Evolutionary conservation across 2,797 vertebrate species (phyloP), one percentile per base, ranked within the genome.

Genomic region (Crax fasciolata): DNA sequence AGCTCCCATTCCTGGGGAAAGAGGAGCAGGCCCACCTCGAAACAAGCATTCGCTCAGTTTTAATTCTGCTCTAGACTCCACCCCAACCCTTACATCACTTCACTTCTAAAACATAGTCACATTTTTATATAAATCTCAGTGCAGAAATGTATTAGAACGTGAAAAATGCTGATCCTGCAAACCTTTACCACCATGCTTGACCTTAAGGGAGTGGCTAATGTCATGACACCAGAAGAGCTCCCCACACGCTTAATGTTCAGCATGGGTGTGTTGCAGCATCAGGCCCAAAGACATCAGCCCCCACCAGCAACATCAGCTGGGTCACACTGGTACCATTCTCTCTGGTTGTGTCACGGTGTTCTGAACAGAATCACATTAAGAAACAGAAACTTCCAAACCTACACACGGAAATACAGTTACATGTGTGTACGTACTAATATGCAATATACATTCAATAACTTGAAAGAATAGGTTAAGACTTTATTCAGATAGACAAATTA

Each of bases 401-500:
- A 96, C 91, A 70, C 94, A 96, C 52, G 2, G 85, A 90, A 97
- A 94, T 63, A 97, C 93, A 88, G 77, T 90, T 84, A 96, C 95
- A 91, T 24, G 89, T 93, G 95, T 94, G 83, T 94, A 96, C 95
- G 84, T 4, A 94, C 95, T 84, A 93, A 76, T 96, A 97, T 74
- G 94, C 93, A 96, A 94, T 96, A 96, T 97, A 97, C 96, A 97
- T 97, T 97, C 96, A 97, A 68, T 74, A 97, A 97, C 95, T 91
- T 94, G 79, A 97, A 97, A 94, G 94, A 91, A 94, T 94, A 96
- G 87, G 75, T 96, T 96, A 96, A 97, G 95, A 97, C 96, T 96
- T 97, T 96, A 96, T 96, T 97, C 91, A 96, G 83, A 96, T 94
- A 96, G 95, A 96, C 95, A 96, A 93, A 95, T 95, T 96, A 96